A percentile compares a stretch with the other conserved stretches of the same genome.
Evolutionary conservation across 2,888 invertebrate genomes (phyloP).

Genomic region (Pammene aurita): DNA sequence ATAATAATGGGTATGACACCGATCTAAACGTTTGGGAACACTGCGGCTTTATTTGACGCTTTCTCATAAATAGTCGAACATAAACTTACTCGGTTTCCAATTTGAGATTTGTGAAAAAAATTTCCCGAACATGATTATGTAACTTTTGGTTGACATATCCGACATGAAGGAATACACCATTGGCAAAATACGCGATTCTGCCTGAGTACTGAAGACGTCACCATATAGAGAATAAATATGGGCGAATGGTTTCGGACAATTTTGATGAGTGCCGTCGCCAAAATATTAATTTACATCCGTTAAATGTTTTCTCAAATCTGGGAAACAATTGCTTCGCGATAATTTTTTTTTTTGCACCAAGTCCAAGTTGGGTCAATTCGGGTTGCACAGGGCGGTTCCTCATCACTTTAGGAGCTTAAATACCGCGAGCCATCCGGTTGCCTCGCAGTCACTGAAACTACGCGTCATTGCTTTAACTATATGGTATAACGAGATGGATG

Average conservation of each 20-base stretch:
- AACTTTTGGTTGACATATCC: conserved; percentile 9
- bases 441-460: too few species aligned
- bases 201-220: conserved; percentile 8
- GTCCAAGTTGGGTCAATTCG: too few species aligned
- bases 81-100: conserved; percentile 10
- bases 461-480: too few species aligned
- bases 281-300: conserved; percentile 7
- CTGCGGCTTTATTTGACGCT: conserved; percentile 7
- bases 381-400: too few species aligned
- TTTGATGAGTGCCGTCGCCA: conserved; percentile 8
- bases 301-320: not conserved
- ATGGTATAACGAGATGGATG: too few species aligned
- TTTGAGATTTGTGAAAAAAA: not conserved
- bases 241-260: conserved; percentile 1
- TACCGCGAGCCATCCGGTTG: too few species aligned
- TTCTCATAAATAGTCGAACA: conserved; percentile 7
- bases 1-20: too few species aligned
- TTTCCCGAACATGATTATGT: conserved; percentile 3
- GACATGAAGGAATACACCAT: conserved; percentile 5
- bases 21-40: not conserved
- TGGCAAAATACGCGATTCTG: conserved; percentile 6
- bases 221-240: not conserved
- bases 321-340: too few species aligned
- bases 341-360: too few species aligned
- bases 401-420: too few species aligned